A percentile compares a stretch with the other conserved stretches of the same genome.
Conservation (phyloP, 2,888 invertebrate species). For the Cotesia congregata region DNA sequence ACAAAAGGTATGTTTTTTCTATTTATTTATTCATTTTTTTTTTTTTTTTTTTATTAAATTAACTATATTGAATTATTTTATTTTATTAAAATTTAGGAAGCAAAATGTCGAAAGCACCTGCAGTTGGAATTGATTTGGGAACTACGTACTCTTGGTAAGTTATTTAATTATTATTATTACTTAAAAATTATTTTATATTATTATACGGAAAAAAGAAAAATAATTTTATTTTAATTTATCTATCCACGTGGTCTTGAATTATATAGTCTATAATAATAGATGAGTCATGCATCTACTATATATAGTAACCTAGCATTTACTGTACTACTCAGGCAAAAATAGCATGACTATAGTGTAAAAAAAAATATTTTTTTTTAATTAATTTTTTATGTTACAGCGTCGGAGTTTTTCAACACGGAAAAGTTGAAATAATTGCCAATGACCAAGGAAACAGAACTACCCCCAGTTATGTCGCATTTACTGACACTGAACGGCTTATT, state of each 20-base stretch:
- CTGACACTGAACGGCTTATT: conserved; percentile 58
- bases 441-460: conserved; percentile 75
- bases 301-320: no score
- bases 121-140: conserved; percentile 95
- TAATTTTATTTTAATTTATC: no score
- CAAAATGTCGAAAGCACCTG: conserved; percentile 79
- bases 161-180: no score
- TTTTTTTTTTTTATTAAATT: not conserved
- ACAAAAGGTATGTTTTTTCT: not conserved
- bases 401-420: conserved; percentile 86
- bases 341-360: no score
- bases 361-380: no score
- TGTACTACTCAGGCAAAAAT: no score
- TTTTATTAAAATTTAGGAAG: conserved; percentile 47
- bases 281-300: no score
- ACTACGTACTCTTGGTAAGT: conserved; percentile 86
- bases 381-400: conserved; percentile 72
- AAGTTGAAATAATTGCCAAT: conserved; percentile 58
- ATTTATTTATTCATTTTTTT: not conserved
- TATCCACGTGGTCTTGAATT: no score
- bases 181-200: no score
- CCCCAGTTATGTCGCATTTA: conserved; percentile 75
- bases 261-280: no score
- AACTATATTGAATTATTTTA: conserved; percentile 40
- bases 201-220: no score